Evolutionary conservation across 2,797 vertebrate genomes (phyloP), one percentile per base, ranked within the genome.

Genomic region (Periparus ater): DNA sequence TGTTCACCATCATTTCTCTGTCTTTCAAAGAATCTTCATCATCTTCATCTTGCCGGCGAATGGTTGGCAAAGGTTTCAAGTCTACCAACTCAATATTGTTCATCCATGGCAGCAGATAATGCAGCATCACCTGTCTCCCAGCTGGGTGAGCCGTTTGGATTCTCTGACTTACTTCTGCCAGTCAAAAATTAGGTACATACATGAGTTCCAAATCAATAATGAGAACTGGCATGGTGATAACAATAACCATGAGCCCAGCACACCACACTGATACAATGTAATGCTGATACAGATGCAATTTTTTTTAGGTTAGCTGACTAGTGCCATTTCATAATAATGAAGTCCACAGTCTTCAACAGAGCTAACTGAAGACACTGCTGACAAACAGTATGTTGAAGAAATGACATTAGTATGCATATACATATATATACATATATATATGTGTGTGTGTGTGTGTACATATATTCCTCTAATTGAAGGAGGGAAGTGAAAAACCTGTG

Each of bases 41-140:
- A 32, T 99, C 99, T 13, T 99, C 99, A 15, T 99, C 99, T 30
- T 98, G 98, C 3, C 98, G 98, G 73, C 98, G 98, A 3, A 93
- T 86, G 9, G 98, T 98, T 32, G 99, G 98, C 96, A 98, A 91
- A 73, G 98, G 98, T 88, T 99, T 99, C 70, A 99, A 97, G 76
- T 99, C 99, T 14, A 99, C 98, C 96, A 99, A 87, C 97, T 99
- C 99, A 74, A 99, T 98, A 48, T 99, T 99, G 98, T 99, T 99
- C 99, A 99, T 99, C 99, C 99, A 99, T 0, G 99, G 99, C 26
- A 99, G 98, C 83, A 99, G 98, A 96, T 99, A 99, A 98, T 99
- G 99, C 87, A 99, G 95, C 99, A 99, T 99, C 61, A 99, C 99
- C 84, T 99, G 99, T 44, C 99, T 98, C 36, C 99, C 99, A 66